Evolutionary conservation across 1,140 invertebrate genomes (phyloP).

Genomic region (Notospermus geniculatus): DNA sequence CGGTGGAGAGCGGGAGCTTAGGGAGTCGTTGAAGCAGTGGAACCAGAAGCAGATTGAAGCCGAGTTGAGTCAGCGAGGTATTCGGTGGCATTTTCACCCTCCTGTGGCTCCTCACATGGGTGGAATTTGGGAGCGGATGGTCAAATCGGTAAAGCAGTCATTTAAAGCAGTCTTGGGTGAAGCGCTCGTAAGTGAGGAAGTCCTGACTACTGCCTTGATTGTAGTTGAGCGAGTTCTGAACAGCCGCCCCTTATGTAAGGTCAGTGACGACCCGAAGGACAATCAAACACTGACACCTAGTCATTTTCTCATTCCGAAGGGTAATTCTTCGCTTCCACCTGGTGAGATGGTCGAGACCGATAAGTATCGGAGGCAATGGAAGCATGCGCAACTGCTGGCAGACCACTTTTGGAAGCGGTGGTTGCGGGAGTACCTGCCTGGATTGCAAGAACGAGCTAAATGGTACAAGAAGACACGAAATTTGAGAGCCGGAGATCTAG

Average conservation of each 20-base stretch:
- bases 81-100: not conserved
- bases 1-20: not conserved
- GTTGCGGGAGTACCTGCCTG: slow-evolving; percentile 13
- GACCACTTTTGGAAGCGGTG: slow-evolving; percentile 17
- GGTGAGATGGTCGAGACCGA: not conserved
- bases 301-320: slow-evolving; percentile 29
- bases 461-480: not conserved
- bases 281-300: slow-evolving; percentile 31
- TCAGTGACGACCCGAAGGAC: slow-evolving; percentile 35
- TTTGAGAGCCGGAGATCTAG: not conserved
- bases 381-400: slow-evolving; percentile 5
- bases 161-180: not conserved
- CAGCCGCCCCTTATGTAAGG: slow-evolving; percentile 26
- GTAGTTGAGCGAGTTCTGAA: slow-evolving; percentile 31
- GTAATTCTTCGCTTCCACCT: slow-evolving; percentile 5
- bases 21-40: not conserved
- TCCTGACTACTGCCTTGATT: slow-evolving; percentile 21
- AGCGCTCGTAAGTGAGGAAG: slow-evolving; percentile 1
- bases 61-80: not conserved
- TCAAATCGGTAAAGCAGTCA: slow-evolving; percentile 9
- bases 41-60: not conserved
- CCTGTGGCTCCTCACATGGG: slow-evolving; percentile 9
- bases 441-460: not conserved
- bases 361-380: slow-evolving; percentile 3
- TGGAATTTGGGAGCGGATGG: slow-evolving; percentile 10